Base-by-base conservation (phyloP, 2,113 vertebrate genomes). In the Lepus americanus region DNA sequence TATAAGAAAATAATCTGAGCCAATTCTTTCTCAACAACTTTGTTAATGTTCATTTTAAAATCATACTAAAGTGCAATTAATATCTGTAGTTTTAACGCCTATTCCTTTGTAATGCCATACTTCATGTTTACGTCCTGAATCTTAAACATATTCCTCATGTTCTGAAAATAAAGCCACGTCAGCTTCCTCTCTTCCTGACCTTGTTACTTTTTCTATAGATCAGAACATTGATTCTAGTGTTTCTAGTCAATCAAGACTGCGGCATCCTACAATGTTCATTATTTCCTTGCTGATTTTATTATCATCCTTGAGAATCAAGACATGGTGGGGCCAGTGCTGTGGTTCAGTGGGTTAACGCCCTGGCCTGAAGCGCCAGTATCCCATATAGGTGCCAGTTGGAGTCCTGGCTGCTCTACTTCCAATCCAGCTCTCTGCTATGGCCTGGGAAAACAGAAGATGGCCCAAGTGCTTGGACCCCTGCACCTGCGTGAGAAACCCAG, bases 271-370 rank as follows among this genome's bases (percentile, higher is more conserved):
- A 95, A 97, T 83, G 59, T 94, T 94, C 89, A 91, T 87, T 96
- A 89, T 94, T 92, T 95, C 92, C 78, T 91, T 94, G 63, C 79
- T 94, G 66, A 87, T 95, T 92, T 93, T 92, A 95, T 87, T 91
- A 51, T 61, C 89, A 92, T 95, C 53, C 87, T 94, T 85, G 73
- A 87, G 87, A 83, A 44, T 44, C 44, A 44, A 7, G 44, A 44
- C 44, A 44, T 44, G 44, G 44, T 44, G 44, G 44, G 44, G 44
- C 44, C 44, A 44, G 44, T 44, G 44, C 6, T 44, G 44, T 44
- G 44, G 44, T 7, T 1, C 44, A 44, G 44, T 7, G 6, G 44
- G 44, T 44, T 44, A 44, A 44, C 44, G 44, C 44, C 44, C 44
- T 44, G 44, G 44, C 44, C 44, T 44, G 44, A 44, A 44, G 44